Base-by-base conservation (phyloP, 2,888 invertebrate genomes). In the Podotricha telesiphe region DNA sequence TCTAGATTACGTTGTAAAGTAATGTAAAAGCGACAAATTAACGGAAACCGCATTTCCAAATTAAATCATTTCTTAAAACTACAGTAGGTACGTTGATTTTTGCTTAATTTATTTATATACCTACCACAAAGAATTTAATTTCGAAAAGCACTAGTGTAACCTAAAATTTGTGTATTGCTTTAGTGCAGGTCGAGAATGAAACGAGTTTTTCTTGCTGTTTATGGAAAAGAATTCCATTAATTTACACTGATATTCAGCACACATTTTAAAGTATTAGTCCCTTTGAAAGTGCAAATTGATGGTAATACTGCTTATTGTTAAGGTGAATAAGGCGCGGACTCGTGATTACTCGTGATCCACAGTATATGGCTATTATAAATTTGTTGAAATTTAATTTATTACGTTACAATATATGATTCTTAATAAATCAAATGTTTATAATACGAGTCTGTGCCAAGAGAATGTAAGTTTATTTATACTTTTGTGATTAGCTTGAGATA, bases 401-500 rank as follows among this genome's bases (percentile, higher is more conserved):
- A 50, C 17, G 4, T 28, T n/a, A 19, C 15, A 51, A 50, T 17
- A 45, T 67, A 17, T 53, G 11, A 19, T 47, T 34, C 10, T 34
- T 0, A 45, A 45, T 45, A 53, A 61, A 45, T 8, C 34, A 55
- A 53, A 47, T 55, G 45, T 53, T 47, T 20, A 13, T 55, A 65
- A 37, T 58, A 55, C 40, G 53, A 61, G 58, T 65, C 45, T 45
- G 59, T 59, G 59, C 59, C 59, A 59, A 59, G 45, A 45, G 22
- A 45, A 42, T 59, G 42, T 28, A n/a, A n/a, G 45, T 45, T 22
- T 59, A 59, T 45, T 45, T 59, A 45, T 28, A 59, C 6, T 5
- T 59, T 65, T 72, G 51, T 65, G n/a, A 71, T 68, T 70, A 67
- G 65, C 75, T 72, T 75, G 73, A 70, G 73, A 71, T 73, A 20